Evolutionary conservation across 2,113 vertebrate species (phyloP).

Genomic region (Hystrix brachyura): DNA sequence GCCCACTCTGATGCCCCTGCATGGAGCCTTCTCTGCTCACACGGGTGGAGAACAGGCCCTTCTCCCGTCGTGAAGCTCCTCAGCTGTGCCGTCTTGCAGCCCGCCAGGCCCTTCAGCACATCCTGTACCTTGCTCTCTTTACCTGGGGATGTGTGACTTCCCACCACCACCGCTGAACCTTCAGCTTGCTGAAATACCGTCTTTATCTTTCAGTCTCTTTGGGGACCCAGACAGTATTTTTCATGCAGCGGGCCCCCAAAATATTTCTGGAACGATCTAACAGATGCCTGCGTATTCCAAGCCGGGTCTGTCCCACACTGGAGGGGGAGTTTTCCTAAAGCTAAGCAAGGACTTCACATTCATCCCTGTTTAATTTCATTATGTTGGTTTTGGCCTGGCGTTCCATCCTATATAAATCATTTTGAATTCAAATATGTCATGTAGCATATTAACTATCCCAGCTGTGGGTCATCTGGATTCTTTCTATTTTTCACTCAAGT

Average conservation of each 20-base stretch:
- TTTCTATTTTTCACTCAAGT: conserved; percentile 69
- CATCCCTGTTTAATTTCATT: conserved; percentile 60
- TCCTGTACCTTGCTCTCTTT: background rate
- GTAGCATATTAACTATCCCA: conserved; percentile 52
- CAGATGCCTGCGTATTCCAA: background rate
- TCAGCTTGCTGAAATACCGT: rapidly evolving
- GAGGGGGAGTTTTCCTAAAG: background rate
- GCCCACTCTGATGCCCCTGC: background rate
- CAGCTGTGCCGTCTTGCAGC: background rate
- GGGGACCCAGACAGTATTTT: background rate
- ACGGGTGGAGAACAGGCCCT: background rate
- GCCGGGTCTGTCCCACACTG: background rate
- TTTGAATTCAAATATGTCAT: conserved; percentile 66
- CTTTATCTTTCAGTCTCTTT: background rate
- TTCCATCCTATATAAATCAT: conserved; percentile 61
- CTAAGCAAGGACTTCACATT: background rate
- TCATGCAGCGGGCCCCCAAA: background rate
- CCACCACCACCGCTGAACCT: background rate
- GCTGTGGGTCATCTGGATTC: conserved; percentile 72
- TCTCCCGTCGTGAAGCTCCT: background rate
- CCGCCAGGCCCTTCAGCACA: background rate
- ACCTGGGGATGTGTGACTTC: no score
- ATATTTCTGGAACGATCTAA: background rate
- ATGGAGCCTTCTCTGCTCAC: background rate
- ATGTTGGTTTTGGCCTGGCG: conserved; percentile 68